Evolutionary conservation across 2,888 invertebrate species (phyloP).

Genomic region (Hemicrepidius hirtus): DNA sequence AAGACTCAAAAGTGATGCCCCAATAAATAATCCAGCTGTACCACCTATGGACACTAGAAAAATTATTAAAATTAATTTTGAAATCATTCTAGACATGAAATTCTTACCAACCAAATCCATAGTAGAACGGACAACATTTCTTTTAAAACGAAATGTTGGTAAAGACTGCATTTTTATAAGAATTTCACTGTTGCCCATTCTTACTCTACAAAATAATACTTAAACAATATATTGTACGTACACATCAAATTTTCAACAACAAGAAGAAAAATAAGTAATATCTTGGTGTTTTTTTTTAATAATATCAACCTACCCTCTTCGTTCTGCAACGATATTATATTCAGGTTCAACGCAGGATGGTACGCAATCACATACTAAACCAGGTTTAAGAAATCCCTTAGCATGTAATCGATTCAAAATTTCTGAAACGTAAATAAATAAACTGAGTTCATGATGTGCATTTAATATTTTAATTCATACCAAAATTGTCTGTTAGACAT

Average conservation of each 20-base stretch:
- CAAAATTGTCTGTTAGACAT: conserved; percentile 74
- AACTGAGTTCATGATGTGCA: conserved; percentile 27
- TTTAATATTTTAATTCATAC: conserved; percentile 58
- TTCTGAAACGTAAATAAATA: conserved; percentile 62
- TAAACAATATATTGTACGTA: conserved; percentile 17
- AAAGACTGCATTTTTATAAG: conserved; percentile 74
- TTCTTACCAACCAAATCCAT: conserved; percentile 78
- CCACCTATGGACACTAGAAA: conserved; percentile 78
- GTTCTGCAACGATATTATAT: conserved; percentile 74
- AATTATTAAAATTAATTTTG: conserved; percentile 5
- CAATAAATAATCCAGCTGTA: conserved; percentile 77
- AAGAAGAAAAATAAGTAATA: no score
- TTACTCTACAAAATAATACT: conserved; percentile 51
- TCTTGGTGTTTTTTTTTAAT: no score
- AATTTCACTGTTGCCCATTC: conserved; percentile 66
- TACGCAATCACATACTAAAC: conserved; percentile 75
- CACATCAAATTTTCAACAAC: no score
- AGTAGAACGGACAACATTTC: conserved; percentile 77
- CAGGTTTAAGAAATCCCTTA: conserved; percentile 69
- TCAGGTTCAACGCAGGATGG: conserved; percentile 78
- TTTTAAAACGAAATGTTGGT: conserved; percentile 75
- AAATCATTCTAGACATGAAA: background rate
- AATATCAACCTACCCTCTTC: conserved; percentile 74
- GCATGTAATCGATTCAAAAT: conserved; percentile 71
- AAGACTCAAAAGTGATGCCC: conserved; percentile 76